Percentiles rank a stretch among this genome's conserved stretches.
Evolutionary conservation across 2,888 invertebrate species (phyloP).

Genomic region (Xestia c-nigrum): DNA sequence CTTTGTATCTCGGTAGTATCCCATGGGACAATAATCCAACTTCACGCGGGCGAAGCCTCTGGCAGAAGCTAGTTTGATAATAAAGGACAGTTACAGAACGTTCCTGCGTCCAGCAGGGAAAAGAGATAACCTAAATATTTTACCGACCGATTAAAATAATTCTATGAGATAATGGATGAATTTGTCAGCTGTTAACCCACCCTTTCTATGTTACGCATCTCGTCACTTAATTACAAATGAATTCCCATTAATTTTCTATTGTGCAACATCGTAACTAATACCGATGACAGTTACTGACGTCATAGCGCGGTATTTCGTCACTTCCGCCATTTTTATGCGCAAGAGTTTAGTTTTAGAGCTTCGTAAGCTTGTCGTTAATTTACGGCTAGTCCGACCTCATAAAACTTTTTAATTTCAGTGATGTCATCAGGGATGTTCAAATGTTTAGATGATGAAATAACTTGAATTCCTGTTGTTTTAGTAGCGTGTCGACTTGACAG

Average conservation of each 20-base stretch:
- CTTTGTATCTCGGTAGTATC: no score
- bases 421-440: constrained; percentile 44
- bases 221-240: constrained; percentile 4
- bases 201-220: constrained; percentile 10
- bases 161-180: neutral
- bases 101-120: neutral
- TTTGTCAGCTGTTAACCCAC: neutral
- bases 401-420: constrained; percentile 55
- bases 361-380: constrained; percentile 57
- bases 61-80: no score
- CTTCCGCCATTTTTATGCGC: constrained; percentile 67
- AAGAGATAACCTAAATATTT: neutral
- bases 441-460: constrained; percentile 39
- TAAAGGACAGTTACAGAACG: neutral
- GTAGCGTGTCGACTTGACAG: constrained; percentile 12
- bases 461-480: constrained; percentile 21
- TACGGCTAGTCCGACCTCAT: constrained; percentile 56
- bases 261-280: neutral
- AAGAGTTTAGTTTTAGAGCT: constrained; percentile 65
- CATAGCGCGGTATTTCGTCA: constrained; percentile 59
- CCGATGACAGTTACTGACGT: constrained; percentile 55
- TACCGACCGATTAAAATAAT: neutral
- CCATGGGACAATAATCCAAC: no score
- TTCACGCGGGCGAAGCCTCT: no score
- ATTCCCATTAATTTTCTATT: constrained; percentile 8